Evolutionary conservation across 1,140 invertebrate genomes (phyloP), one percentile per base, ranked within the genome.

Genomic region (Zaprionus ornatus): DNA sequence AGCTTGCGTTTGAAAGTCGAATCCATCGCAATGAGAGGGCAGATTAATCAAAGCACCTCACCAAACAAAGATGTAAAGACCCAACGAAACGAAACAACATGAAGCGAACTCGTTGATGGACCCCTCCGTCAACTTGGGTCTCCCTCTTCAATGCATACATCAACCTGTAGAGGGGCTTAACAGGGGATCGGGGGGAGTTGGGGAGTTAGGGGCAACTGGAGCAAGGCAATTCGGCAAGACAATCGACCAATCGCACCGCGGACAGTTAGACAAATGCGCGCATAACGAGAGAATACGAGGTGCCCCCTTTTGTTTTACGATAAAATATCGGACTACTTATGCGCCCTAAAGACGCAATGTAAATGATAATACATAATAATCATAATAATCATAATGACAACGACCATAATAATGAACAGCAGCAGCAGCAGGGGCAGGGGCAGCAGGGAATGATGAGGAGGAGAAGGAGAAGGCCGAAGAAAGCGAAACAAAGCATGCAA

Each of bases 31-130:
- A 68, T 57, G 40, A 68, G 73, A 59, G 69, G 48, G 48, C 67
- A 60, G 80, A 87, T 87, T 87, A 87, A 87, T 87, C 83, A 87
- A 63, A 74, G 40, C 59, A 57, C 66, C 52, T 54, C 75, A 86
- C 52, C 70, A 77, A 62, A 65, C n/a, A 63, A 69, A 70, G 54
- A 75, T 61, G 48, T 63, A 68, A 74, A 40, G 65, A 66, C 48
- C 52, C n/a, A 45, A 59, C 62, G 50, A 21, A 45, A 27, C 32
- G 23, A 63, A 40, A 56, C 35, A 64, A 32, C 29, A 32, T 3
- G 29, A 64, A 66, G 9, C 48, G 55, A 66, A 54, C 62, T 72
- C 32, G 57, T 61, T 42, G 40, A 55, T 45, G 32, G 37, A 59
- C 54, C 57, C 60, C 40, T 59, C 37, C 60, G 37, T 50, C 29